phyloP scores from a whole-genome alignment of 2,113 vertebrate species.

The Vulpes lagopus region DNA sequence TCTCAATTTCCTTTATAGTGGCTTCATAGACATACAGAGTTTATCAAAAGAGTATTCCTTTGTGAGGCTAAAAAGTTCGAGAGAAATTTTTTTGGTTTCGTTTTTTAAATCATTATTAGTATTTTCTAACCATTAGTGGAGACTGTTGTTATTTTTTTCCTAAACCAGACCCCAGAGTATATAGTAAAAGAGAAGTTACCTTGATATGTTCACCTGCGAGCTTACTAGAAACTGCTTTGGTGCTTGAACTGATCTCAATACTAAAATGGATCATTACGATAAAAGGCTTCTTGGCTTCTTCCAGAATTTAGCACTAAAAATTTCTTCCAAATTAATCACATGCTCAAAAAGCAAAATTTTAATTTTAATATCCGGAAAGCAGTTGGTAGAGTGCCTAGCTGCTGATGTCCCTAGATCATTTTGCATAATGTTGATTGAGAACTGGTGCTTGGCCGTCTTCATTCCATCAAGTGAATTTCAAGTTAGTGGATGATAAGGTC shows the following conservation, averaged over 20 bases:
- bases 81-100: not conserved
- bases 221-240: slow-evolving; percentile 6
- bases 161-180: not conserved
- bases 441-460: slow-evolving; percentile 12
- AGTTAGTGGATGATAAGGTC: slow-evolving; percentile 9
- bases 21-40: not conserved
- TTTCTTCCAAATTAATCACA: slow-evolving; percentile 55
- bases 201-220: not conserved
- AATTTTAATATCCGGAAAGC: slow-evolving; percentile 52
- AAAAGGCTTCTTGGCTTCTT: slow-evolving; percentile 15
- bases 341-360: slow-evolving; percentile 50
- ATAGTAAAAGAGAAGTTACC: not conserved
- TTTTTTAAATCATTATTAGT: slow-evolving; percentile 15
- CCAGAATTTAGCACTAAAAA: slow-evolving; percentile 9
- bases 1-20: slow-evolving; percentile 35
- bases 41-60: slow-evolving; percentile 9
- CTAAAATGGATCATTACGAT: slow-evolving; percentile 3
- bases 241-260: slow-evolving; percentile 17
- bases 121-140: not conserved
- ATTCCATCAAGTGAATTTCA: not conserved
- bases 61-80: not conserved
- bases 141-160: not conserved
- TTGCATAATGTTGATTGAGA: not conserved
- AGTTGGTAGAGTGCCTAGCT: slow-evolving; percentile 4
- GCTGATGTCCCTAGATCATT: not conserved